Evolutionary conservation across 2,888 invertebrate species (phyloP).

Genomic region (Saturnia japonica): DNA sequence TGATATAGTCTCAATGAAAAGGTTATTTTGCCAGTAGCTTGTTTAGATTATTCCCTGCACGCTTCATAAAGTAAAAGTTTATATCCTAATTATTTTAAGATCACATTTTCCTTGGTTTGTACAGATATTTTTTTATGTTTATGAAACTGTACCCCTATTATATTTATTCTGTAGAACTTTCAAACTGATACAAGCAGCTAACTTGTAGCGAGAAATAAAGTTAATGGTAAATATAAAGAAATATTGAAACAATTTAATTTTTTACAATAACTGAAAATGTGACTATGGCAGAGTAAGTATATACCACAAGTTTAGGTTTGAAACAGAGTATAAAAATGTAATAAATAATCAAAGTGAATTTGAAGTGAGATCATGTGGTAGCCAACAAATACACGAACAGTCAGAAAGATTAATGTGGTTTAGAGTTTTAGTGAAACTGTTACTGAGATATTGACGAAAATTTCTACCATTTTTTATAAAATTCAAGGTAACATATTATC

Average conservation of each 20-base stretch:
- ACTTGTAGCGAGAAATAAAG: neutral
- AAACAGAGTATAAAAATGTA: neutral
- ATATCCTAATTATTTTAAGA: no score
- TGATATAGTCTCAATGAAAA: no score
- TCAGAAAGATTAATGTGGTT: conserved; percentile 69
- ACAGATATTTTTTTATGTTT: no score
- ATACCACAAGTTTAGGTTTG: neutral
- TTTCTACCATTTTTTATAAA: conserved; percentile 29
- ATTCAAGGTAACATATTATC: neutral
- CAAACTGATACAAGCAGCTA: neutral
- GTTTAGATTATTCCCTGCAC: no score
- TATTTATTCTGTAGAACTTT: no score
- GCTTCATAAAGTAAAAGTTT: no score
- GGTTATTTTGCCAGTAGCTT: no score
- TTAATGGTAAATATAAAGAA: neutral
- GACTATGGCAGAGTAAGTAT: neutral
- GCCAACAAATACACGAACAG: conserved; percentile 40
- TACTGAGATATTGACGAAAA: conserved; percentile 54
- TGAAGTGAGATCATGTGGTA: conserved; percentile 43
- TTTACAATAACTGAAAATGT: neutral
- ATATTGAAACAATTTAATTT: neutral
- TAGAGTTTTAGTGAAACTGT: conserved; percentile 59
- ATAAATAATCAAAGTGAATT: conserved; percentile 20
- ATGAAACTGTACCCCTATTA: no score
- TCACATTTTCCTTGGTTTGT: no score